Conservation (phyloP, 2,113 vertebrate species). For the Coryphaenoides rupestris region DNA sequence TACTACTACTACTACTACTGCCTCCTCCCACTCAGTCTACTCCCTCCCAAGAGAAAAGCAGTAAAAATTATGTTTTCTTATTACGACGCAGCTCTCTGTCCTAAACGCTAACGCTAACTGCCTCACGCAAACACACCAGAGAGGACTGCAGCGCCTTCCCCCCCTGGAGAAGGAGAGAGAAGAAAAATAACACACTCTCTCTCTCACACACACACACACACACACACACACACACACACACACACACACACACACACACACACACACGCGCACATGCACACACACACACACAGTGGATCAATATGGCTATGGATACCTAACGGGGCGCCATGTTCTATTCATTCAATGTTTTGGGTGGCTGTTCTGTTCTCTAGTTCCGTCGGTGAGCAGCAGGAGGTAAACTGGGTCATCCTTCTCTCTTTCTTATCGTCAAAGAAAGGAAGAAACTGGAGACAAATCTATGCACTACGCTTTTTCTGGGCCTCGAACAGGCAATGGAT, state of each 20-base stretch:
- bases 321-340: conserved; percentile 12
- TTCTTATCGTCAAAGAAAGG: no score
- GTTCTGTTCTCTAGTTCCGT: not conserved
- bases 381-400: conserved; percentile 26
- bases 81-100: conserved; percentile 23
- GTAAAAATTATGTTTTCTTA: conserved; percentile 19
- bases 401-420: conserved; percentile 52
- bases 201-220: no score
- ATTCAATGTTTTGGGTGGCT: conserved; percentile 1
- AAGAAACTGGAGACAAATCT: no score
- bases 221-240: no score
- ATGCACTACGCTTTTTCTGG: no score
- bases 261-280: no score
- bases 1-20: no score
- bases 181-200: no score
- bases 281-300: conserved; percentile 24
- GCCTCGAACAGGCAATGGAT: no score
- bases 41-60: conserved; percentile 11
- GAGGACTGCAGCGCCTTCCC: not conserved
- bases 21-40: no score
- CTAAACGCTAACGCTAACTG: not conserved
- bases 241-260: no score
- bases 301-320: conserved; percentile 25
- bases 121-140: conserved; percentile 18
- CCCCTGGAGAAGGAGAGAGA: no score